Conservation (phyloP, 2,888 invertebrate genomes). For the Spilosoma lubricipeda region DNA sequence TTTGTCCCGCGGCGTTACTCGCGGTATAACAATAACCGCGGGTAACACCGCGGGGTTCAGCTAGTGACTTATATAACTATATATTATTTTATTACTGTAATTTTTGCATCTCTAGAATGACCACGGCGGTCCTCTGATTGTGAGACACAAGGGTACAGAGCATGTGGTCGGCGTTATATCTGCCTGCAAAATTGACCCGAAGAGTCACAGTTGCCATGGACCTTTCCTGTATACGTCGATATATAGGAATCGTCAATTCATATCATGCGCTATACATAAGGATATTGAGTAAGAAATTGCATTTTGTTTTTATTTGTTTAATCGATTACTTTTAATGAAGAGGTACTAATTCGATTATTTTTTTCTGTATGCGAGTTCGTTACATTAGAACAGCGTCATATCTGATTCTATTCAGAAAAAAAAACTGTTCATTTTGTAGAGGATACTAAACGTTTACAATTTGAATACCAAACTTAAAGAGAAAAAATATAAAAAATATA, state of each 20-base stretch:
- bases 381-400: neutral
- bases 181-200: conserved; percentile 81
- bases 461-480: neutral
- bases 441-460: no score
- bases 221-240: conserved; percentile 81
- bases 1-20: no score
- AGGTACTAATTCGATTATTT: neutral
- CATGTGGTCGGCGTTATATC: conserved; percentile 78
- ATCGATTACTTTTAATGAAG: neutral
- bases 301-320: neutral
- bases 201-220: conserved; percentile 78
- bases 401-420: neutral
- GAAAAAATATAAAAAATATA: neutral
- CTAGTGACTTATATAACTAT: no score
- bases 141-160: conserved; percentile 74
- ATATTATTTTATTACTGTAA: neutral
- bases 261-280: conserved; percentile 78
- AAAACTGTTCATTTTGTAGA: no score
- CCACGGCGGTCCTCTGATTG: conserved; percentile 78
- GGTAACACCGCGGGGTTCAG: no score
- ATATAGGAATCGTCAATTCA: conserved; percentile 77
- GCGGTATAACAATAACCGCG: no score
- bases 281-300: conserved; percentile 72
- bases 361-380: neutral
- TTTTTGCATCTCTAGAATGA: conserved; percentile 66